These are phyloP conservation scores for Anisognathus igniventris DNA, from an alignment of 2,797 vertebrate species.

Conservation along the genomic window DNA sequence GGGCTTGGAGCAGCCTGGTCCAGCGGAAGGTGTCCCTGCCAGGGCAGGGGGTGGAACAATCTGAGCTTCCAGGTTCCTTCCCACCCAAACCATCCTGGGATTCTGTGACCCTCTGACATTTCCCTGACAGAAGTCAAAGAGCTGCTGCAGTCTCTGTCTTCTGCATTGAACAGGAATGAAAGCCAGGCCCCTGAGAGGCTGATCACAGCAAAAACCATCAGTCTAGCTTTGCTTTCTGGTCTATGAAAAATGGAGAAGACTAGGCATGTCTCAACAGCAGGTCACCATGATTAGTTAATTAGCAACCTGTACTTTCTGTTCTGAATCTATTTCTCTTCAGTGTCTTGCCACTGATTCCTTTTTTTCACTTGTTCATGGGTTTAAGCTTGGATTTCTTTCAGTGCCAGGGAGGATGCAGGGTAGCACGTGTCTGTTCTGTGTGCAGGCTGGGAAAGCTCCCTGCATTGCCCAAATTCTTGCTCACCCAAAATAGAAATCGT, in stretches of 20 bases:
- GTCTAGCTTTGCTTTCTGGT: not conserved
- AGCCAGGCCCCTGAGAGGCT: rapidly evolving
- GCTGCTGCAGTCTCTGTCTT: not conserved
- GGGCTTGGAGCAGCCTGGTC: not conserved
- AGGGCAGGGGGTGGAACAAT: not conserved
- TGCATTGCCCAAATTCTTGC: not conserved
- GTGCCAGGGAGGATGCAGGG: not conserved
- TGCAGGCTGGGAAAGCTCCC: not conserved
- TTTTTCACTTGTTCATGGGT: not conserved
- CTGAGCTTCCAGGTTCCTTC: not conserved
- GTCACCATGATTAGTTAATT: not conserved
- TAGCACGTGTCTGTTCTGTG: not conserved
- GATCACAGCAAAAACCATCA: not conserved
- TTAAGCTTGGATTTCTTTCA: not conserved
- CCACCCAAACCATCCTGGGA: not conserved
- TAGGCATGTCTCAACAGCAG: not conserved
- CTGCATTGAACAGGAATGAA: not conserved
- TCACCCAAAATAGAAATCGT: not conserved
- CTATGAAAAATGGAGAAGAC: not conserved
- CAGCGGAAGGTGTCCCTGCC: not conserved
- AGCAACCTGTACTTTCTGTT: not conserved
- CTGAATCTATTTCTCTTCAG: not conserved
- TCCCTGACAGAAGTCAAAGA: not conserved
- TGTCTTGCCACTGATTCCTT: not conserved
- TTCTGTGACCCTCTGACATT: not conserved